Base-by-base conservation (phyloP, 2,797 vertebrate species). In the Toxotes lorentzi region DNA sequence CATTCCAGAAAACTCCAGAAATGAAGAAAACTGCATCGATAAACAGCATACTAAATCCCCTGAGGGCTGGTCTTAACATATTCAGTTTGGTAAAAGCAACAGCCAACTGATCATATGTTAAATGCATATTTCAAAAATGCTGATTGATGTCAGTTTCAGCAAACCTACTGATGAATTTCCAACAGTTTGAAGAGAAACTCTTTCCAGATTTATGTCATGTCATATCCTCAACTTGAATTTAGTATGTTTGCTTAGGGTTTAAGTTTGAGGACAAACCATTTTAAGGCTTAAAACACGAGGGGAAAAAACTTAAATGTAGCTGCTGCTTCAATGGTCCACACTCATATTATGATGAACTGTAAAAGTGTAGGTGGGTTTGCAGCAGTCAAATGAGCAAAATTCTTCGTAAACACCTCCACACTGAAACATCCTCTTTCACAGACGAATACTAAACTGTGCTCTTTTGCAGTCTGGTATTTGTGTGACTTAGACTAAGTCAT, bases 41-140 rank as follows among this genome's bases (percentile, higher is more conserved):
- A 78, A 79, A 86, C 74, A 79, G 80, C 77, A 73, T 7, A 51
- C n/a, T 24, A 59, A 85, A 80, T 32, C 58, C 30, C 47, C 47
- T 2, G 56, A 59, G 76, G 74, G 65, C 41, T 51, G 53, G 41
- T 78, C 64, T 85, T 84, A 56, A 68, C 63, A 47, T 77, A 77
- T 82, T 85, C 70, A 51, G 79, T 74, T 83, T 84, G 76, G 72
- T 73, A 17, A 70, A 24, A 64, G 76, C 62, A 75, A 40, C 70
- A 47, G 64, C 79, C 59, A 70, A 58, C 61, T 23, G 48, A 84
- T 86, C 78, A 69, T 71, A 78, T 79, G 75, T 78, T 68, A 48
- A 81, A 84, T 61, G 67, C 84, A 82, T 86, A 73, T 81, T 84
- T 71, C 19, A 74, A 74, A 73, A 77, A 73, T 70, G 76, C 77